phyloP scores from a whole-genome alignment of 2,888 invertebrate species.

The Crocallis elinguaria region DNA sequence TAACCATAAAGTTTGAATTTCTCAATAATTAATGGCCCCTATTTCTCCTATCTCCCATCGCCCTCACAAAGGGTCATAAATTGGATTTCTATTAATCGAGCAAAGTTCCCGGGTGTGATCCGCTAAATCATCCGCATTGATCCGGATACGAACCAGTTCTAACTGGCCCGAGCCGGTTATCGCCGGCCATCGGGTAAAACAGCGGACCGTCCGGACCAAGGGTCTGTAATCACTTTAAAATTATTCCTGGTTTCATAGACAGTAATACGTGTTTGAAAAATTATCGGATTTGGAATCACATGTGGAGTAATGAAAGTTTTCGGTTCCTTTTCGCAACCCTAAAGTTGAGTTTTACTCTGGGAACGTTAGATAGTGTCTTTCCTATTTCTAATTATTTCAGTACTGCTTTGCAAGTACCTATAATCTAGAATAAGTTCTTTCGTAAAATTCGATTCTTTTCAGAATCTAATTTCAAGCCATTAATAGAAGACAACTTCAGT shows the following conservation, averaged over 20 bases:
- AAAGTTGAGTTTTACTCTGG: no score
- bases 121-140: conserved; percentile 50
- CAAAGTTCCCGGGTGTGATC: conserved; percentile 48
- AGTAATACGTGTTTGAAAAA: conserved; percentile 32
- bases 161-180: conserved; percentile 43
- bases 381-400: no score
- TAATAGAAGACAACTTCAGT: no score
- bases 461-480: no score
- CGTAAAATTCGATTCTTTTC: no score
- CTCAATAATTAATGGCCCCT: background rate
- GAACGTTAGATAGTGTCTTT: no score
- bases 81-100: conserved; percentile 58
- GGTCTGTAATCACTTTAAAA: conserved; percentile 47
- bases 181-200: conserved; percentile 6
- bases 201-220: conserved; percentile 31
- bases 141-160: conserved; percentile 42
- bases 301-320: no score
- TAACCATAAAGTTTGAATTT: conserved; percentile 1
- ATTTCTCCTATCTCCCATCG: conserved; percentile 5
- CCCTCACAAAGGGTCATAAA: conserved; percentile 33
- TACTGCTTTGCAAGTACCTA: no score
- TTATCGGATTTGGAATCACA: conserved; percentile 4
- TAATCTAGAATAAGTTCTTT: no score
- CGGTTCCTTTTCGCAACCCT: no score
- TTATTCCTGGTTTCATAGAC: conserved; percentile 38